phyloP scores from a whole-genome alignment of 1,140 invertebrate genomes.

The Penaeus indicus region DNA sequence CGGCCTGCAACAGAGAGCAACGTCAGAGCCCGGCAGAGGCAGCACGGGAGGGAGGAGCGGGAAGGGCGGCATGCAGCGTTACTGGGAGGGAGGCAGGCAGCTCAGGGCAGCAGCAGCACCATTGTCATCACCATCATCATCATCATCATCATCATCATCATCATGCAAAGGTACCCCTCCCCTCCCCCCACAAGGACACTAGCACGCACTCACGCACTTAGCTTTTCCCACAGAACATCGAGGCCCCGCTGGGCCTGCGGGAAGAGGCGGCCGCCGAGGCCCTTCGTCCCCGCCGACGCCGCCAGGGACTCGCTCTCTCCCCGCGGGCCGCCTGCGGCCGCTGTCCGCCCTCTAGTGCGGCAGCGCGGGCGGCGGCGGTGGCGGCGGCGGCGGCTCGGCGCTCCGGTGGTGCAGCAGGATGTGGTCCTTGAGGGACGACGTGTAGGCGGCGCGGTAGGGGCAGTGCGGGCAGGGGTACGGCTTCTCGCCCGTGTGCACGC shows the following conservation, averaged over 20 bases:
- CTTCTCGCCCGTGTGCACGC: slow-evolving; percentile 58
- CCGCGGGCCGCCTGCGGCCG: too few species aligned
- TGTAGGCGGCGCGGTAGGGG: slow-evolving; percentile 52
- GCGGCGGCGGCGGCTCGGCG: slow-evolving; percentile 5
- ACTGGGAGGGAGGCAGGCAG: too few species aligned
- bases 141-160: not conserved
- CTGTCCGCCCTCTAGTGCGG: not conserved
- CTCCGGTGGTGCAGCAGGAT: slow-evolving; percentile 43
- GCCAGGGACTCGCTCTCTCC: too few species aligned
- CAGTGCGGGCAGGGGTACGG: slow-evolving; percentile 54
- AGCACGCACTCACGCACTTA: not conserved
- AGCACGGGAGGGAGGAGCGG: not conserved
- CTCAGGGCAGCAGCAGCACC: not conserved
- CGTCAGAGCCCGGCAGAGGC: slow-evolving; percentile 15
- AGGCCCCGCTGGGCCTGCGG: too few species aligned
- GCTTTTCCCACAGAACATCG: not conserved
- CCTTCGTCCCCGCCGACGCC: too few species aligned
- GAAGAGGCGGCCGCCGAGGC: too few species aligned
- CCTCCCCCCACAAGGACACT: not conserved
- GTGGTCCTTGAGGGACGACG: slow-evolving; percentile 51
- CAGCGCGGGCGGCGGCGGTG: not conserved
- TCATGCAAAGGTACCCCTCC: not conserved
- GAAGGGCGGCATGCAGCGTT: too few species aligned
- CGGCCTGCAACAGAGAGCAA: slow-evolving; percentile 54
- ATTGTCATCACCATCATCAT: not conserved